Percentiles rank a stretch among this genome's conserved stretches.
Evolutionary conservation across 2,888 invertebrate genomes (phyloP).

Genomic region (Agapostemon virescens): DNA sequence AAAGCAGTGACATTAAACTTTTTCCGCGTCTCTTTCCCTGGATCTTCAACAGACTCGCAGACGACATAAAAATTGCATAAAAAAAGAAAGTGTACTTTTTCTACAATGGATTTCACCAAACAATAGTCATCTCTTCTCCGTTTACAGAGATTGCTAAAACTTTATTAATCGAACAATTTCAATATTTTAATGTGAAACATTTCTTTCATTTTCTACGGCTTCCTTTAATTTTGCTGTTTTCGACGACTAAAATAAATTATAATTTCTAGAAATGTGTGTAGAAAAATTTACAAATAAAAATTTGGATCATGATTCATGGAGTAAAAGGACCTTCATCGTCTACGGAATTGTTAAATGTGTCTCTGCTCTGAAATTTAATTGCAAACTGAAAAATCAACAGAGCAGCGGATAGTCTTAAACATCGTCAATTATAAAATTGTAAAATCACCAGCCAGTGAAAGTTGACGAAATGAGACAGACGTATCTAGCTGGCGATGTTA

Average conservation of each 20-base stretch:
- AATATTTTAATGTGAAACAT: neutral
- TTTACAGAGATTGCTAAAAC: neutral
- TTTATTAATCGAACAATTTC: neutral
- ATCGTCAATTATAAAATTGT: too few relatives aligned
- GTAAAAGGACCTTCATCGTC: too few relatives aligned
- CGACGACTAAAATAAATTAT: neutral
- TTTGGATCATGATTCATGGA: too few relatives aligned
- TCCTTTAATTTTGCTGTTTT: neutral
- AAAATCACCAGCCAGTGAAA: too few relatives aligned
- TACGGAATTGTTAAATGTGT: too few relatives aligned
- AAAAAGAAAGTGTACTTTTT: neutral
- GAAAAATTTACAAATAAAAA: neutral
- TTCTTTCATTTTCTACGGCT: too few relatives aligned
- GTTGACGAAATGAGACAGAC: too few relatives aligned
- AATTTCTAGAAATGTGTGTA: neutral
- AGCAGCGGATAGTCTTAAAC: too few relatives aligned
- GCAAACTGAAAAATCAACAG: too few relatives aligned
- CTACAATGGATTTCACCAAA: neutral
- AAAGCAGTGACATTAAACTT: constrained; percentile 3
- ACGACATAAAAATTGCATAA: neutral
- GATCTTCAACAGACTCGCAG: neutral
- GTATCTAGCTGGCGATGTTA: too few relatives aligned
- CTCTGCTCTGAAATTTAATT: too few relatives aligned
- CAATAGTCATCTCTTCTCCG: neutral
- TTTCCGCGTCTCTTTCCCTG: neutral